A percentile compares a stretch with the other conserved stretches of the same genome.
These are phyloP conservation scores for Illadopsis cleaveri DNA, from an alignment of 2,113 vertebrate genomes.

Conservation along the genomic window DNA sequence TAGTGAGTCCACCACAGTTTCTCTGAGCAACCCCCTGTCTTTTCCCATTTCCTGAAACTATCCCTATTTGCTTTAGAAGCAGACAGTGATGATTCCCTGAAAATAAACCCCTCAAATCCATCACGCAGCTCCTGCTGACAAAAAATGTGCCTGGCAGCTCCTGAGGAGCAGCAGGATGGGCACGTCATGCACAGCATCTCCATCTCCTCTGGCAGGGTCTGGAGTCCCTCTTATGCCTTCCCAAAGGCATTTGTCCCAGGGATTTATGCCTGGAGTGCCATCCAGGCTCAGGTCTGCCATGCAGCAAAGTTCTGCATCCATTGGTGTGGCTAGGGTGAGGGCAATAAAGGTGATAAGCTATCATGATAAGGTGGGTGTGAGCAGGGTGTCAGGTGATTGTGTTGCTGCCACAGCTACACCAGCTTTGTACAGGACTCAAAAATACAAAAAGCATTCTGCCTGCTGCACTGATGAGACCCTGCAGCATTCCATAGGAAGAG, in stretches of 20 bases:
- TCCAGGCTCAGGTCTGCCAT: neutral
- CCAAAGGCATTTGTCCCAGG: neutral
- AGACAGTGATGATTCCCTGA: neutral
- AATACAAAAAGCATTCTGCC: neutral
- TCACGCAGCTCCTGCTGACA: neutral
- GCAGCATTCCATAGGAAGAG: neutral
- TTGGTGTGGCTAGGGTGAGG: accelerated
- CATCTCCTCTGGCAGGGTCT: neutral
- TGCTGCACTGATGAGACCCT: neutral
- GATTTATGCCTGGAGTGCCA: neutral
- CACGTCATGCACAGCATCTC: neutral
- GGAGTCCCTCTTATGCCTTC: neutral
- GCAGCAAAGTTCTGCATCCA: neutral
- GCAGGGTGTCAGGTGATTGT: neutral
- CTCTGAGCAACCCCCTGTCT: neutral
- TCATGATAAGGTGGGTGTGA: accelerated
- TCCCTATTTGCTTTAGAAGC: neutral
- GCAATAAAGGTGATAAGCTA: neutral
- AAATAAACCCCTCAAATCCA: neutral
- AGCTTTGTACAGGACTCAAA: neutral
- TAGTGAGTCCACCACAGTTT: neutral
- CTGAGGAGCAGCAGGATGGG: neutral
- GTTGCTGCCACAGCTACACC: neutral
- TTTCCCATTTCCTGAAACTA: neutral
- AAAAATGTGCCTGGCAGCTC: neutral